Conservation (phyloP, 2,113 vertebrate species). For the Pachyramphus minor region DNA sequence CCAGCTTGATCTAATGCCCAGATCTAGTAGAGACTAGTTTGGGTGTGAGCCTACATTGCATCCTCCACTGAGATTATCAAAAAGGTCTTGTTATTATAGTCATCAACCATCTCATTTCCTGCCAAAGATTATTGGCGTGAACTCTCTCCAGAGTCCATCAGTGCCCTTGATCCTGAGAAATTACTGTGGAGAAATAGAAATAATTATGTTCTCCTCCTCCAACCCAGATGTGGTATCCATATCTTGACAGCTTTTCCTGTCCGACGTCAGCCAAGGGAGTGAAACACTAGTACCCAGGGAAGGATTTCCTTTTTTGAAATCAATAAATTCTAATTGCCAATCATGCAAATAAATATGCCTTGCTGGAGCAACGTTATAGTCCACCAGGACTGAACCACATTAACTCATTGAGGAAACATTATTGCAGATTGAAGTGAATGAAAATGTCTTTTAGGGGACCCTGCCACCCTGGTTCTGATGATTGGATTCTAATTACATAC, state of each 20-base stretch:
- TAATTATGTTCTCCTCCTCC: slow-evolving; percentile 58
- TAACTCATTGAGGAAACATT: slow-evolving; percentile 49
- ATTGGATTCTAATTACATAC: slow-evolving; percentile 28
- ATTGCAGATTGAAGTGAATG: slow-evolving; percentile 4
- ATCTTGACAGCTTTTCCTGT: slow-evolving; percentile 60
- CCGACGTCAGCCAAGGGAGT: slow-evolving; percentile 19
- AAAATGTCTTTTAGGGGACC: slow-evolving; percentile 14
- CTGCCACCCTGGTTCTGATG: not conserved
- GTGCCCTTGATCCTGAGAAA: slow-evolving; percentile 62
- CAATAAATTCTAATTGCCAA: slow-evolving; percentile 68
- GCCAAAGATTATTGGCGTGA: slow-evolving; percentile 38
- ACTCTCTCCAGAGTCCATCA: slow-evolving; percentile 64
- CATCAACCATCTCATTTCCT: slow-evolving; percentile 60
- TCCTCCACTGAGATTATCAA: slow-evolving; percentile 45
- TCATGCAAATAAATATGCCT: slow-evolving; percentile 65
- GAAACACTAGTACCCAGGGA: slow-evolving; percentile 52
- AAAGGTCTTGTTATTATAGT: slow-evolving; percentile 43
- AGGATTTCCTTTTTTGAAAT: slow-evolving; percentile 63
- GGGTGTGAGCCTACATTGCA: not conserved
- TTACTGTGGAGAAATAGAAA: slow-evolving; percentile 65
- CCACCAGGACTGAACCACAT: not conserved
- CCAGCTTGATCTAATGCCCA: not conserved
- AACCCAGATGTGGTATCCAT: slow-evolving; percentile 51
- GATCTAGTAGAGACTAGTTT: not conserved
- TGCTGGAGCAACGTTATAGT: slow-evolving; percentile 36